Evolutionary conservation across 2,113 vertebrate species (phyloP), one percentile per base, ranked within the genome.

Genomic region (Regulus satrapa): DNA sequence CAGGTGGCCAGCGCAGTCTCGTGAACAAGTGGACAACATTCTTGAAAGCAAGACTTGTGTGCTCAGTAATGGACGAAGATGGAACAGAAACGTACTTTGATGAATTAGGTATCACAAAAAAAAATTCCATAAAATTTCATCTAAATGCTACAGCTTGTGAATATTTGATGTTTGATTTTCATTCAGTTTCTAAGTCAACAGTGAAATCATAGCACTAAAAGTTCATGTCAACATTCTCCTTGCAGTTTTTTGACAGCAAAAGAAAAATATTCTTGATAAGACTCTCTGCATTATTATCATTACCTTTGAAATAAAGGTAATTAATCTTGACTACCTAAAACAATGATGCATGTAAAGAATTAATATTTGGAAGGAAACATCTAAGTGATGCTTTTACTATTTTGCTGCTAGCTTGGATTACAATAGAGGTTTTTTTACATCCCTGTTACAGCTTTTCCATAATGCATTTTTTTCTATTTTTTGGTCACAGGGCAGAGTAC

Each of bases 11-110:
- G 90, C 98, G 99, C 29, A 99, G 99, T 90, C 98, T 99, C 4
- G 99, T 99, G 74, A 99, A 99, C 97, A 99, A 99, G 74, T 99
- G 99, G 99, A 99, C 99, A 41, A 99, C 99, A 1, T 99, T 99
- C 96, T 97, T 99, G 31, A 99, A 99, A 95, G 99, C 99, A 8
- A 97, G 99, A 85, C 98, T 99, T 94, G 99, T 99, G 67, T 99
- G 99, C 90, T 99, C 99, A 0, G 99, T 99, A 24, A 98, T 99
- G 92, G 99, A 99, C 87, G 99, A 99, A 69, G 99, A 99, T 62
- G 99, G 99, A 77, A 99, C 99, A 0, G 99, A 99, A 95, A 99
- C 99, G 0, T 98, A 99, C 87, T 99, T 99, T 88, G 99, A 99
- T 92, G 99, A 99, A 97, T 97, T 99, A 82, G 99, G 99, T 99